A percentile compares a stretch with the other conserved stretches of the same genome.
Evolutionary conservation across 2,888 invertebrate genomes (phyloP).

Genomic region (Eupithecia dodoneata): DNA sequence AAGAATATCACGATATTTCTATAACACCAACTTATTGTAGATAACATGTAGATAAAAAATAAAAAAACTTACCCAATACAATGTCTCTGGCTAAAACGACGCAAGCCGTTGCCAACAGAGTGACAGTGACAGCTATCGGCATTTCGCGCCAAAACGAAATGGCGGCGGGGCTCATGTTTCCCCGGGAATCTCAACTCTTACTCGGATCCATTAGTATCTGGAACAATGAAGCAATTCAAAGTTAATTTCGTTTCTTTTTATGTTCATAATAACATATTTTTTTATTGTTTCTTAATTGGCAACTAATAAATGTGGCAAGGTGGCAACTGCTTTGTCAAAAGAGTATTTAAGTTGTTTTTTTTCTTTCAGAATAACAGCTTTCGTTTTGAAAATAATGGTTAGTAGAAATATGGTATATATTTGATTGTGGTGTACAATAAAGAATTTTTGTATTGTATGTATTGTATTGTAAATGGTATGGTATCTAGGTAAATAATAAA

Average conservation of each 20-base stretch:
- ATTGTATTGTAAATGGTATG: no score
- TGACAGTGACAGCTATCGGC: slow-evolving; percentile 68
- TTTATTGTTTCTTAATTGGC: slow-evolving; percentile 22
- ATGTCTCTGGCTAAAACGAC: slow-evolving; percentile 71
- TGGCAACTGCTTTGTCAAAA: slow-evolving; percentile 19
- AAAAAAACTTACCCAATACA: slow-evolving; percentile 68
- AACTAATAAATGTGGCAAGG: background rate
- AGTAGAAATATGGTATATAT: no score
- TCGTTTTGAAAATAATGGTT: background rate
- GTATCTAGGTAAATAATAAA: no score
- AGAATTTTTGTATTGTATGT: no score
- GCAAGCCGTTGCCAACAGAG: slow-evolving; percentile 60
- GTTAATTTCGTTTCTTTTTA: slow-evolving; percentile 33
- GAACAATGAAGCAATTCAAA: slow-evolving; percentile 60
- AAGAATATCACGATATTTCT: background rate
- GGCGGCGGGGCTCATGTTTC: slow-evolving; percentile 73
- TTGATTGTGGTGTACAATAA: no score
- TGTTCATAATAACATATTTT: background rate
- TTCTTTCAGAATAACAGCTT: background rate
- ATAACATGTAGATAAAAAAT: background rate
- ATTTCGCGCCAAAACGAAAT: slow-evolving; percentile 77
- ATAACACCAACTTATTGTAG: background rate
- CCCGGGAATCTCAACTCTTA: slow-evolving; percentile 67
- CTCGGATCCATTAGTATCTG: slow-evolving; percentile 81
- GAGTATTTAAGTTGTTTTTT: background rate